Conservation (phyloP, 1,140 invertebrate genomes). For the Ladona fulva region DNA sequence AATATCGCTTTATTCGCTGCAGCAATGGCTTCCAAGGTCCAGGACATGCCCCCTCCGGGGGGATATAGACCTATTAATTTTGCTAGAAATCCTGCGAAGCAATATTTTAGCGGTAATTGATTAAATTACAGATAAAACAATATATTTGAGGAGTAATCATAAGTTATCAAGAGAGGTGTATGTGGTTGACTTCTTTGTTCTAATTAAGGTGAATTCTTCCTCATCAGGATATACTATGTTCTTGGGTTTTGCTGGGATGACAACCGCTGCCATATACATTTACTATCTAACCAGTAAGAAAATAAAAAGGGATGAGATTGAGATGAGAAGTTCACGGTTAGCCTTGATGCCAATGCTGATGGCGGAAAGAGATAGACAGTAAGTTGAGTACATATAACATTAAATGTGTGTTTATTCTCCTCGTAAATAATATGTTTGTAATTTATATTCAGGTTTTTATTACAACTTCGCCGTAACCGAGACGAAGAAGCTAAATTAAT, state of each 20-base stretch:
- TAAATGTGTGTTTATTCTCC: constrained; percentile 6
- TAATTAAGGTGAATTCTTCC: constrained; percentile 23
- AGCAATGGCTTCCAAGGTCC: constrained; percentile 32
- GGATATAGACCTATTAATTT: constrained; percentile 69
- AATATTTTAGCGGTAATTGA: constrained; percentile 52
- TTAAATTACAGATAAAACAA: not conserved
- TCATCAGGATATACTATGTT: constrained; percentile 47
- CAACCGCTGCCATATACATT: constrained; percentile 44
- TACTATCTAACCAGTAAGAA: constrained; percentile 45
- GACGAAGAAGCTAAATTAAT: constrained; percentile 79
- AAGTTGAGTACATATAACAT: constrained; percentile 28
- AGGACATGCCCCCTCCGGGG: constrained; percentile 78
- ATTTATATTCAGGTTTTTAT: constrained; percentile 48
- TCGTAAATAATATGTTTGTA: constrained; percentile 14
- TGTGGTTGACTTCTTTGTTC: not conserved
- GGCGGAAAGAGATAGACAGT: constrained; percentile 73
- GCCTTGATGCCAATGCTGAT: constrained; percentile 64
- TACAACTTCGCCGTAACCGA: constrained; percentile 66
- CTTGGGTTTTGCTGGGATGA: constrained; percentile 49
- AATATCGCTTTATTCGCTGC: not conserved
- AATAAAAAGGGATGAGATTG: constrained; percentile 48
- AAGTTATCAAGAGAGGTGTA: constrained; percentile 17
- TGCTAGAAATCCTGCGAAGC: constrained; percentile 56
- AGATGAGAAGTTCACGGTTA: constrained; percentile 61
- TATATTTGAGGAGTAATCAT: not conserved